Conservation (phyloP, 2,797 vertebrate genomes). For the Triplophysa bombifrons region DNA sequence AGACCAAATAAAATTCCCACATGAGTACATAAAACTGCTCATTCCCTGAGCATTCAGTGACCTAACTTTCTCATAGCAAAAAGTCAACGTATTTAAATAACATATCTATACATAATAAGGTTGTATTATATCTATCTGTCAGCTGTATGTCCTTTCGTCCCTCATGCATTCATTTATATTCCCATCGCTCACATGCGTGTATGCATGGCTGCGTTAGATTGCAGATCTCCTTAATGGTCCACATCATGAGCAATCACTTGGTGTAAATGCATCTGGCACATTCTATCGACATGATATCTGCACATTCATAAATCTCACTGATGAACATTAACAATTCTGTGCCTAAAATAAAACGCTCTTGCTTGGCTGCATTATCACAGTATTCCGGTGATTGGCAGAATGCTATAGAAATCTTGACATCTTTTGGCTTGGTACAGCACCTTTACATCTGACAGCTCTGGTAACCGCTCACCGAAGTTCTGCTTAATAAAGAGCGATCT, state of each 20-base stretch:
- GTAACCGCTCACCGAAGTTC: neutral
- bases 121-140: neutral
- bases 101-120: neutral
- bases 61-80: neutral
- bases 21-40: neutral
- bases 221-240: conserved; percentile 23
- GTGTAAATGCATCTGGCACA: neutral
- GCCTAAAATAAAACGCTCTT: neutral
- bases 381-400: neutral
- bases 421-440: neutral
- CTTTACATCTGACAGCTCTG: neutral
- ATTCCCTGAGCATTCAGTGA: neutral
- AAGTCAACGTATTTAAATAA: neutral
- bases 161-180: conserved; percentile 5
- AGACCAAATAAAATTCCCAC: neutral
- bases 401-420: neutral
- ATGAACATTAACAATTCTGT: conserved; percentile 2
- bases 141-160: neutral
- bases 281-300: neutral
- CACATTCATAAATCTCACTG: neutral
- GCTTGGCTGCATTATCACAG: neutral
- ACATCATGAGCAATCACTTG: neutral
- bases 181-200: neutral
- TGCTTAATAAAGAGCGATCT: neutral
- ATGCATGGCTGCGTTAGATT: neutral